phyloP scores from a whole-genome alignment of 2,797 vertebrate species.

The Melanotaenia trifasciata region DNA sequence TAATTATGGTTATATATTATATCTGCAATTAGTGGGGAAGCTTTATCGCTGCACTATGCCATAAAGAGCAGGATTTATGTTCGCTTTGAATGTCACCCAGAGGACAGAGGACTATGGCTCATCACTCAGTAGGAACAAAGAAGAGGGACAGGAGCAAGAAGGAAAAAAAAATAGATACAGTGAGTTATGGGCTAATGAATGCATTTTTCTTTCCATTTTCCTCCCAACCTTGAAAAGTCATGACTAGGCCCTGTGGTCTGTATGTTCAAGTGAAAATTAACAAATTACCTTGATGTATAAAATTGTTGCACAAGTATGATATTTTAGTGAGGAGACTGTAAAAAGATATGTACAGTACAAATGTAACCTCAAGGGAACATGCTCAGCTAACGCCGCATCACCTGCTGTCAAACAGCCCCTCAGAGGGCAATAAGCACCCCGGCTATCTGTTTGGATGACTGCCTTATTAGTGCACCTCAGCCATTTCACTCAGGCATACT shows the following conservation, averaged over 20 bases:
- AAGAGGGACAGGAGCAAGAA: slow-evolving; percentile 72
- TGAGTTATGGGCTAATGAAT: slow-evolving; percentile 73
- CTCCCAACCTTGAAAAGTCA: slow-evolving; percentile 72
- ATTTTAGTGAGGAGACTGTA: slow-evolving; percentile 40
- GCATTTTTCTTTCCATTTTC: slow-evolving; percentile 72
- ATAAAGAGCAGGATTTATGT: slow-evolving; percentile 99
- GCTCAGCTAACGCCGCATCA: slow-evolving; percentile 69
- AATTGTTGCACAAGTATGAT: slow-evolving; percentile 14
- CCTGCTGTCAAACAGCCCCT: slow-evolving; percentile 88
- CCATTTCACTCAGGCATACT: slow-evolving; percentile 94
- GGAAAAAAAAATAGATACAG: slow-evolving; percentile 62
- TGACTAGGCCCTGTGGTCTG: slow-evolving; percentile 38
- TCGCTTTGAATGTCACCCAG: slow-evolving; percentile 99
- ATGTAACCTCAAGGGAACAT: slow-evolving; percentile 61
- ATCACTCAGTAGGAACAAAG: slow-evolving; percentile 95
- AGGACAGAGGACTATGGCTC: slow-evolving; percentile 91
- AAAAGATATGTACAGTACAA: slow-evolving; percentile 63
- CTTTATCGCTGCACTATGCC: slow-evolving; percentile 96
- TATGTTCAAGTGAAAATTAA: slow-evolving; percentile 17
- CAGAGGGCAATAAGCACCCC: slow-evolving; percentile 93
- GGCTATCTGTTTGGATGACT: slow-evolving; percentile 91
- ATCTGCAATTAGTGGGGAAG: slow-evolving; percentile 99
- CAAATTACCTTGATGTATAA: neutral
- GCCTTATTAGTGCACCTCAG: slow-evolving; percentile 95
- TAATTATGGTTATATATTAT: slow-evolving; percentile 99